Evolutionary conservation across 2,797 vertebrate genomes (phyloP), one percentile per base, ranked within the genome.

Genomic region (Octomys mimax): DNA sequence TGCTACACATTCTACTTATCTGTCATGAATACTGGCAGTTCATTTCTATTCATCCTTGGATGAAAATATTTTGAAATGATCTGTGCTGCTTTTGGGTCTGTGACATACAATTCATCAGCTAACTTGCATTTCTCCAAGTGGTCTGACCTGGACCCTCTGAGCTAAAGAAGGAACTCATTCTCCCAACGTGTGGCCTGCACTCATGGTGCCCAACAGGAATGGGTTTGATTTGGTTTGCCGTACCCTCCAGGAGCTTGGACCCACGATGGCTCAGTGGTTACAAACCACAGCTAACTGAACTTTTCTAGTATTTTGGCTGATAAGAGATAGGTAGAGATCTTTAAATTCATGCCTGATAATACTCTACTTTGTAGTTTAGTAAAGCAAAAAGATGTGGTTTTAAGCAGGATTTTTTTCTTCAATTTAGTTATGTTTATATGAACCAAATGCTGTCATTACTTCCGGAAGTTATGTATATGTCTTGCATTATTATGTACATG

Each of bases 321-420:
- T 89, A 84, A 18, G 33, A 73, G 18, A 24, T 33, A 36, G n/a
- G 28, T 1, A 0, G 49, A 42, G n/a, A 14, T 2, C 13, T 54
- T 86, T 88, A 70, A 92, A 77, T 49, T 26, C 16, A 12, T 87
- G 70, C 66, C 33, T 80, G n/a, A 83, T 81, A 81, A 71, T 79
- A 73, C 36, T 31, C 39, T 68, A 39, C 22, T 92, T 95, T 92
- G 36, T 26, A 79, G 39, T 92, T 88, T 93, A 46, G 33, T 84
- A 28, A 88, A 90, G 57, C 16, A 81, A 84, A 94, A 92, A 80
- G 46, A 82, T 10, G 54, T 79, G 2, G 10, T 22, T 95, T 92
- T 89, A 68, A 78, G 57, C 79, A 18, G 36, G 61, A 59, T 83
- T 89, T 80, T 92, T 94, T 92, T 52, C 79, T 96, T 96, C 89